Evolutionary conservation across 2,797 vertebrate species (phyloP), one percentile per base, ranked within the genome.

Genomic region (Apogon hyalosoma): DNA sequence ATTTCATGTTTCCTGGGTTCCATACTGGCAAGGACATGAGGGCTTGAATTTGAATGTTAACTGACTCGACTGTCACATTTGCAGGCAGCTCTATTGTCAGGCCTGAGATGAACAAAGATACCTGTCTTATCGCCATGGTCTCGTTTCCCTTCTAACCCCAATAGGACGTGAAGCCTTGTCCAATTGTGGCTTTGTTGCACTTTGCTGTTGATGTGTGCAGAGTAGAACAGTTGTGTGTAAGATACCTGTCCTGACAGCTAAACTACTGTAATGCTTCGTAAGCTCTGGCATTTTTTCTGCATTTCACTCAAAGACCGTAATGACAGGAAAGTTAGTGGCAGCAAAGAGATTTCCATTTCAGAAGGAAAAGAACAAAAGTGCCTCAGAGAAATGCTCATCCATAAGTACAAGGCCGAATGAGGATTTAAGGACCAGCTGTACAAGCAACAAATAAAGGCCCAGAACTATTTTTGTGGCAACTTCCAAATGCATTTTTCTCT

Each of bases 91-190:
- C 69, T 46, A 18, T 73, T 73, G 78, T 85, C 65, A 74, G 50
- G 16, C 39, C 42, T 21, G 63, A 80, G 69, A 92, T 91, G 77
- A 88, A 75, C 82, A 75, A 68, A 79, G 90, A 92, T 92, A 91
- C 87, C 90, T 92, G 93, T 93, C 90, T 55, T 75, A 75, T 90
- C 74, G 41, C 79, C 69, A 13, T 60, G 85, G 64, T 52, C 83
- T 19, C 2, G 60, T 86, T 85, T 66, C 55, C 45, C n/a, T 3
- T 57, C 65, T 74, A 73, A 74, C 75, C 80, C 41, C 82, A 80
- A 93, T 92, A 67, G 77, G 85, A 92, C 82, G 57, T 75, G 92
- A 93, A 86, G 80, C 57, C 67, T 73, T 90, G 90, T 89, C 89
- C 81, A 60, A 60, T 85, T 57, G 40, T 33, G 71, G 74, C 49